Percentiles rank a stretch among this genome's conserved stretches.
These are phyloP conservation scores for Caenorhabditis sp. DNA, from an alignment of 2,888 invertebrate genomes.

Conservation along the genomic window DNA sequence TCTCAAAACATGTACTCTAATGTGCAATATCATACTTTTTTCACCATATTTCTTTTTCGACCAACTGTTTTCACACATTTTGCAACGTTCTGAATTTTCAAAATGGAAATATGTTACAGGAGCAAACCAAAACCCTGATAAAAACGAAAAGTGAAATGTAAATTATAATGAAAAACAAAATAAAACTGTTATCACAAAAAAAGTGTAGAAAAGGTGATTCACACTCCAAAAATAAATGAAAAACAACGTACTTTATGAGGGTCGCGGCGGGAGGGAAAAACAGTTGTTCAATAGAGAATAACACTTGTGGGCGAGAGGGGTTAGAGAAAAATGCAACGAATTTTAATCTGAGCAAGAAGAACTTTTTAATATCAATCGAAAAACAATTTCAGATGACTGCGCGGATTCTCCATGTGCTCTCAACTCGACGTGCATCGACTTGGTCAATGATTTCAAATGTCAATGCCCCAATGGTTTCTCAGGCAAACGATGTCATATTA, in stretches of 20 bases:
- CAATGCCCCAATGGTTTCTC: conserved; percentile 91
- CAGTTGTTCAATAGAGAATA: no score
- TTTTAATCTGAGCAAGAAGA: no score
- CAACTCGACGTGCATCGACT: conserved; percentile 89
- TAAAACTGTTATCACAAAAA: background rate
- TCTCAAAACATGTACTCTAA: no score
- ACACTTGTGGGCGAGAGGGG: no score
- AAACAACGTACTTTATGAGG: no score
- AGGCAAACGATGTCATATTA: conserved; percentile 93
- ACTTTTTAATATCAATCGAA: no score
- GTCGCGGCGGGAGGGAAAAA: no score
- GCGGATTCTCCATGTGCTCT: conserved; percentile 85
- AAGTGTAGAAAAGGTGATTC: background rate
- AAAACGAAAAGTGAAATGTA: background rate
- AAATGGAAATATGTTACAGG: background rate
- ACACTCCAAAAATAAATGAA: background rate
- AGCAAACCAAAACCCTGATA: background rate
- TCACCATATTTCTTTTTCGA: no score
- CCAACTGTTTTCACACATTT: no score
- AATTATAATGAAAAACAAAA: background rate
- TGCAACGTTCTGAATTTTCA: background rate
- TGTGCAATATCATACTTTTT: no score
- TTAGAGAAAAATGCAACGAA: no score
- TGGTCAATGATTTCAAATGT: conserved; percentile 92
- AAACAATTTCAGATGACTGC: conserved; percentile 84